phyloP scores from a whole-genome alignment of 2,888 invertebrate species.

The Limulus polyphemus region DNA sequence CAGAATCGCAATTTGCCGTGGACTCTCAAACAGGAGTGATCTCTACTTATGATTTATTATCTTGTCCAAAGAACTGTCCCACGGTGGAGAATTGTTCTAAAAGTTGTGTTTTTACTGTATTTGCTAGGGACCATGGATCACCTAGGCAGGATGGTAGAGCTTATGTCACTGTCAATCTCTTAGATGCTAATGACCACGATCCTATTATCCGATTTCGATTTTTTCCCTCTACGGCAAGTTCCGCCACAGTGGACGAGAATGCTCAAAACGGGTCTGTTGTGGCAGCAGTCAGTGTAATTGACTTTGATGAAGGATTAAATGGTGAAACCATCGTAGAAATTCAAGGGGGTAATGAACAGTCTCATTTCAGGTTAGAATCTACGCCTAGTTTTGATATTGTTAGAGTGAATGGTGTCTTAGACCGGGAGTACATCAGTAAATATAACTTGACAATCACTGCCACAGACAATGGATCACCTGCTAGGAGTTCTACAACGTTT shows the following conservation, averaged over 20 bases:
- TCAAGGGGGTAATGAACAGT: conserved; percentile 72
- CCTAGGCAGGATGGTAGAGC: conserved; percentile 83
- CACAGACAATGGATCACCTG: conserved; percentile 76
- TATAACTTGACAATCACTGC: conserved; percentile 90
- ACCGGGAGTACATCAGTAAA: conserved; percentile 81
- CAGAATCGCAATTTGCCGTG: conserved; percentile 75
- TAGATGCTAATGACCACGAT: conserved; percentile 88
- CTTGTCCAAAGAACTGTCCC: conserved; percentile 24
- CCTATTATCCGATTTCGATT: conserved; percentile 79
- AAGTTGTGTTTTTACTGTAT: conserved; percentile 88
- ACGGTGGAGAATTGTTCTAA: conserved; percentile 55
- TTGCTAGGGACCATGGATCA: conserved; percentile 81
- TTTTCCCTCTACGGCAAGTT: conserved; percentile 63
- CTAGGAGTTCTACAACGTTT: conserved; percentile 71
- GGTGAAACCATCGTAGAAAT: conserved; percentile 77
- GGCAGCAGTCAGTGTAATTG: conserved; percentile 81
- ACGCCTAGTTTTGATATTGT: conserved; percentile 73
- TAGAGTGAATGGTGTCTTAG: conserved; percentile 74
- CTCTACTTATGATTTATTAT: conserved; percentile 53
- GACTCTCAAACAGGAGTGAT: conserved; percentile 85
- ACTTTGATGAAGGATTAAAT: conserved; percentile 81
- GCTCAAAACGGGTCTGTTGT: conserved; percentile 79
- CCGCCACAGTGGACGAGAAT: conserved; percentile 88
- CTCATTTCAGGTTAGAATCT: conserved; percentile 75
- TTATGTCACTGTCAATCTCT: conserved; percentile 79